Evolutionary conservation across 2,888 invertebrate species (phyloP).

Genomic region (Sussaba pulchella): DNA sequence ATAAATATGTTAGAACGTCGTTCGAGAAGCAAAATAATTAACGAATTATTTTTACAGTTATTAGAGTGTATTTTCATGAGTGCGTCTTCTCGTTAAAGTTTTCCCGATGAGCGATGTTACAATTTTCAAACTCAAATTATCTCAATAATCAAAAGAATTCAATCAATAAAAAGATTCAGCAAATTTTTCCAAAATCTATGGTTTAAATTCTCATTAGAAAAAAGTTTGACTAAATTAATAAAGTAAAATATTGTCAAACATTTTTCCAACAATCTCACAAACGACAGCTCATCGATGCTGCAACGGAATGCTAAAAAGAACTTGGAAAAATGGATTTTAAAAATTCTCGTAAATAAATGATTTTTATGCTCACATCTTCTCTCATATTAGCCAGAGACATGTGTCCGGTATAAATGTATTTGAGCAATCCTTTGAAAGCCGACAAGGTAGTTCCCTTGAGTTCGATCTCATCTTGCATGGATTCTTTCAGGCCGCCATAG

Average conservation of each 20-base stretch:
- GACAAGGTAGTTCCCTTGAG: conserved; percentile 93
- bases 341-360: too few relatives aligned
- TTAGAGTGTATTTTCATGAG: too few relatives aligned
- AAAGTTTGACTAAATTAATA: neutral
- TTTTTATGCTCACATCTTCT: conserved; percentile 85
- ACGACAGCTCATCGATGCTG: neutral
- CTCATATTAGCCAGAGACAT: conserved; percentile 86
- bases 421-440: conserved; percentile 95
- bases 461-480: conserved; percentile 92
- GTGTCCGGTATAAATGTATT: conserved; percentile 97
- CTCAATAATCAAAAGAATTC: neutral
- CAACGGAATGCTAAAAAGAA: neutral
- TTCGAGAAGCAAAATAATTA: neutral
- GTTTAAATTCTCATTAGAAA: neutral
- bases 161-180: too few relatives aligned
- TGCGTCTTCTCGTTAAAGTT: neutral
- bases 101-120: conserved; percentile 11
- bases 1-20: conserved; percentile 4
- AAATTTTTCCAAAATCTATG: neutral
- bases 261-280: neutral
- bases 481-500: conserved; percentile 92
- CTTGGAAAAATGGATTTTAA: too few relatives aligned
- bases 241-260: neutral
- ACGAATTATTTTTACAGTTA: neutral
- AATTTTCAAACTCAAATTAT: neutral